phyloP scores from a whole-genome alignment of 37 sponge, comb jelly and placozoan species.

The Lycopodina hypogea region DNA sequence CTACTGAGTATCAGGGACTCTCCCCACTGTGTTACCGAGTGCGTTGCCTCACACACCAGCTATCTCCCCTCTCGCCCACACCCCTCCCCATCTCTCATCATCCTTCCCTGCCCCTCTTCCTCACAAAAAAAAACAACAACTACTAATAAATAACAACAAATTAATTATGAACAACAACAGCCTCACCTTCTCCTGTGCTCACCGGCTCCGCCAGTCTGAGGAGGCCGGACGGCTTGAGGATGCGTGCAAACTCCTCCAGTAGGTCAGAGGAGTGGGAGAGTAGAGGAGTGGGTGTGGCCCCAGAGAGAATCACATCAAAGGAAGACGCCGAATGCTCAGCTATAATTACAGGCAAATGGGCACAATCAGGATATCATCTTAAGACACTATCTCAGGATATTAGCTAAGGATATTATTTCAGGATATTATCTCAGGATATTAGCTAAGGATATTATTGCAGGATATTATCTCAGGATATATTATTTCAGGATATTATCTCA shows the following conservation, averaged over 20 bases:
- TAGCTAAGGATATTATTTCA: not conserved
- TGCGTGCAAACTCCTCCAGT: constrained; percentile 72
- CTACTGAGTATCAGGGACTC: too few relatives aligned
- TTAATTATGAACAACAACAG: too few relatives aligned
- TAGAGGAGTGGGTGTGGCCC: constrained; percentile 27
- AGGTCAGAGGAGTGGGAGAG: constrained; percentile 46
- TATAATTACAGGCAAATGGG: constrained; percentile 6
- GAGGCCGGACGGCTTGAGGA: constrained; percentile 74
- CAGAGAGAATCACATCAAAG: constrained; percentile 65
- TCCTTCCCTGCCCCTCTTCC: too few relatives aligned
- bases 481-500: too few relatives aligned
- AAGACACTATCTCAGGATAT: not conserved
- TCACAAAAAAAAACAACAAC: too few relatives aligned
- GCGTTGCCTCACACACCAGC: too few relatives aligned
- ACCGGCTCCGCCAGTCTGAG: constrained; percentile 64
- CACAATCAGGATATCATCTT: not conserved
- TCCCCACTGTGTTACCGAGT: too few relatives aligned
- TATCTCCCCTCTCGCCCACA: too few relatives aligned
- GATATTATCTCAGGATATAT: not conserved
- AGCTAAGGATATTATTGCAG: not conserved
- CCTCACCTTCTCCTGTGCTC: not conserved
- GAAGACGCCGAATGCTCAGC: constrained; percentile 48
- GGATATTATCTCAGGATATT: not conserved
- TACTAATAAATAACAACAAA: too few relatives aligned
- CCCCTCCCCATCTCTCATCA: too few relatives aligned